phyloP scores from a whole-genome alignment of 2,113 vertebrate species.

The Hypanus sabinus region DNA sequence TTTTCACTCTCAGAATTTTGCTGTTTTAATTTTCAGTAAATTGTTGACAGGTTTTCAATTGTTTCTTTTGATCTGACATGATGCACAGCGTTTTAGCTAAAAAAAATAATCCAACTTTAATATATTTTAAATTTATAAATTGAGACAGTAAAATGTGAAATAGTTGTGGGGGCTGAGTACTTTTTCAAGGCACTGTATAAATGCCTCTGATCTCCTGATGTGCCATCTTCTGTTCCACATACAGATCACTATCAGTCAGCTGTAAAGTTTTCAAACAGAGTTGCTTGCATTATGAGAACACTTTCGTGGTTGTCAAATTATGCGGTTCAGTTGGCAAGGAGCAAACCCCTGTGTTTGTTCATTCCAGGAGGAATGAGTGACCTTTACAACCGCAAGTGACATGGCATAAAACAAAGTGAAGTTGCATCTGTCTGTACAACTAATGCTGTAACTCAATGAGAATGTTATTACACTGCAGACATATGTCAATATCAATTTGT shows the following conservation, averaged over 20 bases:
- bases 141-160: no score
- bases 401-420: background rate
- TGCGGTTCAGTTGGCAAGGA: no score
- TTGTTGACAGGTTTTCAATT: no score
- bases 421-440: background rate
- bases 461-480: background rate
- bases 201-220: background rate
- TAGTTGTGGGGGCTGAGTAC: no score
- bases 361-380: background rate
- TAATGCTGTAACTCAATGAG: background rate
- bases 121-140: no score
- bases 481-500: background rate
- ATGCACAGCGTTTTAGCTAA: no score
- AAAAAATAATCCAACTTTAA: no score
- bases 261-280: background rate
- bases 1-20: no score
- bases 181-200: no score
- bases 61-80: no score
- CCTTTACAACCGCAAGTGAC: background rate
- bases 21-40: no score
- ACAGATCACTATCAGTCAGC: background rate
- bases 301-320: background rate
- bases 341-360: background rate
- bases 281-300: background rate
- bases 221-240: background rate